These are phyloP conservation scores for Rattus rattus DNA, from an alignment of 2,113 vertebrate species.

Conservation along the genomic window DNA sequence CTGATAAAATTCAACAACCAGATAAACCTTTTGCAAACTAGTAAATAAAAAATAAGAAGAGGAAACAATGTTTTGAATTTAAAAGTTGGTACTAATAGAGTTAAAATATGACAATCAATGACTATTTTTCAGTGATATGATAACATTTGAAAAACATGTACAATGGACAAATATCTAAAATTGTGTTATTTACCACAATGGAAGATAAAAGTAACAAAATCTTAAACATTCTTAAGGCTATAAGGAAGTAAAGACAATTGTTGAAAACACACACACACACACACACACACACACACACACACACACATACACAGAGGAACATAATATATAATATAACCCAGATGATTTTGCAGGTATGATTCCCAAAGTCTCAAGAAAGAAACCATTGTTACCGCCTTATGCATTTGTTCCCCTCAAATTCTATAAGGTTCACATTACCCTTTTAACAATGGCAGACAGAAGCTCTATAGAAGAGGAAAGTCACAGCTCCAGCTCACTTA, in stretches of 20 bases:
- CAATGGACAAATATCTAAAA: neutral
- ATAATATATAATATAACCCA: neutral
- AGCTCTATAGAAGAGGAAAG: neutral
- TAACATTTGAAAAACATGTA: neutral
- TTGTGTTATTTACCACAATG: neutral
- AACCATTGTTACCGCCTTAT: conserved; percentile 15
- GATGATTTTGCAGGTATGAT: neutral
- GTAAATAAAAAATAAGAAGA: neutral
- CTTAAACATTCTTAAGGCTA: neutral
- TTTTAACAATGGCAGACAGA: neutral
- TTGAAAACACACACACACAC: neutral
- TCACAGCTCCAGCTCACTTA: neutral
- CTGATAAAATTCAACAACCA: conserved; percentile 25
- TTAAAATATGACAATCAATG: neutral
- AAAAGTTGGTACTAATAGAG: neutral
- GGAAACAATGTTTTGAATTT: neutral
- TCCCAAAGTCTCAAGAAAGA: neutral
- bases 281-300: too few relatives aligned
- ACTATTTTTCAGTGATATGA: neutral
- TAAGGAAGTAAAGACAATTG: neutral
- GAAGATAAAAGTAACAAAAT: neutral
- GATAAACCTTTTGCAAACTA: neutral
- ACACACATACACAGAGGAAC: too few relatives aligned
- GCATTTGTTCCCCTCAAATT: neutral
- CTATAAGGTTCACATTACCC: neutral